These are phyloP conservation scores for Sinelater perroti DNA, from an alignment of 2,888 invertebrate species.

Conservation along the genomic window DNA sequence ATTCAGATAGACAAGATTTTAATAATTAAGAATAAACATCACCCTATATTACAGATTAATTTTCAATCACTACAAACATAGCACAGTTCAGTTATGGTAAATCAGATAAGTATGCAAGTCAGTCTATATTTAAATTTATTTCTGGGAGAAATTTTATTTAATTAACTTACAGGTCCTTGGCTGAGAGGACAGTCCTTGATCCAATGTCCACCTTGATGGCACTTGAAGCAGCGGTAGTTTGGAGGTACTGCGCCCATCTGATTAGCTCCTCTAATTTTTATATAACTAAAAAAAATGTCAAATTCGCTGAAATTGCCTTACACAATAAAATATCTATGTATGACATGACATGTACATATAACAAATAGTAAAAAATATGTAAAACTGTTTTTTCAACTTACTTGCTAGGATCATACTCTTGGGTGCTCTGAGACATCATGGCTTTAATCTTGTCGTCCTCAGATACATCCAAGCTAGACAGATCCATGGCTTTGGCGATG, in stretches of 20 bases:
- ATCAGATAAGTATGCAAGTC: not conserved
- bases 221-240: conserved; percentile 94
- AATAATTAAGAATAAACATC: too few species aligned
- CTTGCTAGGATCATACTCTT: conserved; percentile 97
- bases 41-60: too few species aligned
- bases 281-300: conserved; percentile 72
- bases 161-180: conserved; percentile 62
- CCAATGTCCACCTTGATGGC: conserved; percentile 96
- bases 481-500: conserved; percentile 78
- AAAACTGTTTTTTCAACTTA: too few species aligned
- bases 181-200: conserved; percentile 92
- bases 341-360: not conserved
- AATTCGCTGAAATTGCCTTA: too few species aligned
- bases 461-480: conserved; percentile 88
- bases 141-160: not conserved
- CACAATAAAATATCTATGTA: not conserved
- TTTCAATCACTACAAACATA: too few species aligned
- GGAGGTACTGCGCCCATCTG: conserved; percentile 90
- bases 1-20: too few species aligned
- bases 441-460: conserved; percentile 98
- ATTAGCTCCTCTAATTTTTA: conserved; percentile 86
- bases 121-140: not conserved
- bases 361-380: too few species aligned
- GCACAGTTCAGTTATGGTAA: too few species aligned
- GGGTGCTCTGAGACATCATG: conserved; percentile 97